Evolutionary conservation across 1,140 invertebrate genomes (phyloP), one percentile per base, ranked within the genome.

Genomic region (Drosophila triauraria): DNA sequence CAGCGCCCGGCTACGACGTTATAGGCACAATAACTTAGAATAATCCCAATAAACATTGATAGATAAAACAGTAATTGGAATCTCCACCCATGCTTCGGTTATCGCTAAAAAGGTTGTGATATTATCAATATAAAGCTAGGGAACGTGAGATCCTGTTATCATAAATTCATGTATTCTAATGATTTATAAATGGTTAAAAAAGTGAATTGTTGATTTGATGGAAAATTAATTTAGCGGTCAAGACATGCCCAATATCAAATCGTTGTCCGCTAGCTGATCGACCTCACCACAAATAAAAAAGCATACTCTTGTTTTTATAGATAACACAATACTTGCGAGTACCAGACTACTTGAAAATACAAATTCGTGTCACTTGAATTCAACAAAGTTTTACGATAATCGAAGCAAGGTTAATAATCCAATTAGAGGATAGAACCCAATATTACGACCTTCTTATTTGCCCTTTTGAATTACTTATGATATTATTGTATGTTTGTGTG

Each of bases 1-100:
- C 68, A 93, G 80, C 72, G 88, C 92, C n/a, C 80, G 92, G 44
- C 75, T 93, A 67, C 82, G 92, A 50, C 88, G 92, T 15, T 93
- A 93, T 60, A 85, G 91, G 56, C 85, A 91, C 80, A 92, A 92
- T 67, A 51, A 65, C 38, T 9, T 93, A 88, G 92, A 93, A 69
- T 93, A 91, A 93, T 61, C 35, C 9, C 54, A 46, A 54, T 50
- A 48, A 12, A 17, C 9, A 62, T 20, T 62, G 30, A 32, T 35
- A 43, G 42, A 47, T 35, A 20, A n/a, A 51, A 32, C 12, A 35
- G 23, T 40, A 40, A 40, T 56, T n/a, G 35, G 2, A 56, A 40
- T 40, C 9, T 25, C 23, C 13, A 56, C 13, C 53, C 53, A n/a
- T 40, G 20, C 53, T 56, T 56, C 35, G 53, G 35, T 56, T 56